Conservation (phyloP, 2,797 vertebrate genomes). For the Siniperca obscura region DNA sequence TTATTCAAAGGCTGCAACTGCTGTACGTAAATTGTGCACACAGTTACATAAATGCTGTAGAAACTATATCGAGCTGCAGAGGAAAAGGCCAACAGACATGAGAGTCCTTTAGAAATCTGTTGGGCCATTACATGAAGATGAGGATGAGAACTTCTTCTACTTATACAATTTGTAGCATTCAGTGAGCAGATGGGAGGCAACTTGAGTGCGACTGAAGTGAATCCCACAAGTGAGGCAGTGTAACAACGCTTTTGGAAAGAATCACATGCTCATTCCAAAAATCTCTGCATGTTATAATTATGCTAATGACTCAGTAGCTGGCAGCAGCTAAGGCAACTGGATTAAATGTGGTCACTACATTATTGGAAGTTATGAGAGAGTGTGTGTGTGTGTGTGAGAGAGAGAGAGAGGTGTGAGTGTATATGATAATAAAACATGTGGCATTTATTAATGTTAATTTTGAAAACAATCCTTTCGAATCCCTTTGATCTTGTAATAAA, state of each 20-base stretch:
- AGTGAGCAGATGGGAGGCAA: slow-evolving; percentile 70
- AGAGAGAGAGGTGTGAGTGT: slow-evolving; percentile 5
- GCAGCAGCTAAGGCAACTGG: slow-evolving; percentile 42
- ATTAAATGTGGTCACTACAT: slow-evolving; percentile 53
- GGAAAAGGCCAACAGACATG: slow-evolving; percentile 47
- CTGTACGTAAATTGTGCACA: slow-evolving; percentile 5
- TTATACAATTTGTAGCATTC: slow-evolving; percentile 62
- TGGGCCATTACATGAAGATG: slow-evolving; percentile 49
- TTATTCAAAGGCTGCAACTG: slow-evolving; percentile 32
- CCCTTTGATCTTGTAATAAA: slow-evolving; percentile 8
- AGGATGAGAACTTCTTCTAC: slow-evolving; percentile 46
- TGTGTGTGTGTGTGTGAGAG: slow-evolving; percentile 13
- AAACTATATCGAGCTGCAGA: slow-evolving; percentile 21
- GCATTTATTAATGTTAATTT: slow-evolving; percentile 32
- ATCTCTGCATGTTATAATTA: slow-evolving; percentile 69
- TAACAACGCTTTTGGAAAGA: slow-evolving; percentile 65
- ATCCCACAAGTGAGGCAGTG: slow-evolving; percentile 58
- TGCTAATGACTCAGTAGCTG: slow-evolving; percentile 63
- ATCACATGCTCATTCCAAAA: slow-evolving; percentile 59
- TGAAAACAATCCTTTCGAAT: slow-evolving; percentile 5
- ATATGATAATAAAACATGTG: slow-evolving; percentile 34
- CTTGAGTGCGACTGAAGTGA: slow-evolving; percentile 64
- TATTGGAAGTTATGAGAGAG: slow-evolving; percentile 16
- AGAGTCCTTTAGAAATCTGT: slow-evolving; percentile 54
- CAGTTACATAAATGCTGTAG: slow-evolving; percentile 16